Evolutionary conservation across 2,888 invertebrate genomes (phyloP).

Genomic region (Nephrocerus scutellatus): DNA sequence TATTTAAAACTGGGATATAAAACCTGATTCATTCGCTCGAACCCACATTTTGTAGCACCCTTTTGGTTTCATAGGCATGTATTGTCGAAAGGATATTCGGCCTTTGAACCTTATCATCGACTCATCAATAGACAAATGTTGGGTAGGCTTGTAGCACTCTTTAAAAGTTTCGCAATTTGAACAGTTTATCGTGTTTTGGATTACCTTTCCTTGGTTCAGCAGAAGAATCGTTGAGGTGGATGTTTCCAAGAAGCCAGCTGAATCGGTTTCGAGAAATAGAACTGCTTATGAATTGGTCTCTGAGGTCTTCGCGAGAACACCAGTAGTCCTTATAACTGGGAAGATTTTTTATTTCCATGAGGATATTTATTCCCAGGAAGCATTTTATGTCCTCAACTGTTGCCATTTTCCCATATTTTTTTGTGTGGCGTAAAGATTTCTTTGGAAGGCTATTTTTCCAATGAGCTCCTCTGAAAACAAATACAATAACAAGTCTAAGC

Average conservation of each 20-base stretch:
- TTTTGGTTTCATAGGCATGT: constrained; percentile 18
- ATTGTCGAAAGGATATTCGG: no score
- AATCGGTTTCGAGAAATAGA: no score
- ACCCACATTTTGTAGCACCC: not conserved
- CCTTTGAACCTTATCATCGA: constrained; percentile 29
- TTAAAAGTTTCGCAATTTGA: constrained; percentile 1
- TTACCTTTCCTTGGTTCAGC: constrained; percentile 1
- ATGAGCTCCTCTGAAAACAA: constrained; percentile 1
- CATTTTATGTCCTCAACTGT: not conserved
- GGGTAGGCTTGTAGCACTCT: not conserved
- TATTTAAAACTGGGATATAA: not conserved
- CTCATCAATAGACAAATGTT: constrained; percentile 21
- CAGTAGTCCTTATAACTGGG: constrained; percentile 2
- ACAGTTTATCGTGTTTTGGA: constrained; percentile 3
- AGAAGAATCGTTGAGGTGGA: constrained; percentile 1
- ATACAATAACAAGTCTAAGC: not conserved
- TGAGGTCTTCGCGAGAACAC: constrained; percentile 2
- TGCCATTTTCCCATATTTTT: not conserved
- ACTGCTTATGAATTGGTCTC: not conserved
- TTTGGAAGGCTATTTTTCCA: not conserved
- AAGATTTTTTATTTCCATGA: no score
- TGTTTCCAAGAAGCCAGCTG: no score
- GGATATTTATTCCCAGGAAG: constrained; percentile 1
- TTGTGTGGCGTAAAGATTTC: not conserved
- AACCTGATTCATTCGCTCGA: constrained; percentile 16